Base-by-base conservation (phyloP, 2,113 vertebrate genomes). In the Danionella cerebrum region DNA sequence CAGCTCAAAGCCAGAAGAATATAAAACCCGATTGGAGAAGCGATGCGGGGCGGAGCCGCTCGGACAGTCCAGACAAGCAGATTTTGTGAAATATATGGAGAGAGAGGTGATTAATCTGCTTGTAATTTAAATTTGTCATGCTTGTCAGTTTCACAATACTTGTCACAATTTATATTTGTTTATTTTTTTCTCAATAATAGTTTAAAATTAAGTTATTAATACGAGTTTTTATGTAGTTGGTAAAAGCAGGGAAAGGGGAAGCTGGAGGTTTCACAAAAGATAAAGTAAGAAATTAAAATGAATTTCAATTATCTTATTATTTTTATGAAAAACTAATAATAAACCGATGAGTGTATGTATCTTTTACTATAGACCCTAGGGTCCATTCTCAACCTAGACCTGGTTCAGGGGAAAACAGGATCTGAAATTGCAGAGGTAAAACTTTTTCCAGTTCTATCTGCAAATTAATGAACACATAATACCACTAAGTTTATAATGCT, bases 341-440 rank as follows among this genome's bases (percentile, higher is more conserved):
- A n/a, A 19, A 13, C 2, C n/a, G 1, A 24, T 19, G 6, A 5
- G 1, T 25, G 18, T 47, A 45, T 31, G 19, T 19, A 10, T 24
- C 9, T 38, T 44, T 57, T 22, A 31, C 80, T 76, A 35, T 71
- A 97, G 96, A 93, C 91, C 0, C 85, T 98, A 73, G 84, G 83
- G 74, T 97, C 94, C 0, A 86, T 98, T 81, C 85, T 98, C 33
- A 93, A 98, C 62, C 62, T 97, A 76, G 90, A 94, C 39, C 84
- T 92, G 92, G 87, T 98, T 71, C 85, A 87, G 83, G 89, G 90
- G 70, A 97, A 90, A 75, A 91, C 91, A 18, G 84, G 85, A 0
- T 87, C 91, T 68, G 94, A 98, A 73, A 91, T 98, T 72, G 75
- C 85, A 64, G 87, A 95, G 93, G 96, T 97, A 78, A 87, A 73